Conservation (phyloP, 1,140 invertebrate genomes). For the Macrocentrus cingulum region DNA sequence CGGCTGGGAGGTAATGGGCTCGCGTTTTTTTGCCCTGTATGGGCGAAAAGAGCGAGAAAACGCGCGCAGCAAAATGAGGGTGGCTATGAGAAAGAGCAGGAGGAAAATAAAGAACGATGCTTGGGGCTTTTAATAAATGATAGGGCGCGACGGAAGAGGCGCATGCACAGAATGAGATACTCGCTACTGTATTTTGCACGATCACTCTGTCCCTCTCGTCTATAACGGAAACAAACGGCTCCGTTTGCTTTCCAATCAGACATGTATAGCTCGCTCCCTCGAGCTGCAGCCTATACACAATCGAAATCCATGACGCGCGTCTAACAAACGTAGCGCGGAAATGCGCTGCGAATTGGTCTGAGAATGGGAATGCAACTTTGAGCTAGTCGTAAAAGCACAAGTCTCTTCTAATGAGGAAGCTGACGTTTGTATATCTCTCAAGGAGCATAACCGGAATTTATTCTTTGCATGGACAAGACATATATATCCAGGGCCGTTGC, state of each 20-base stretch:
- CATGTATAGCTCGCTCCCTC: conserved; percentile 21
- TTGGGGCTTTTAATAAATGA: conserved; percentile 29
- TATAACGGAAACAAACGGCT: conserved; percentile 29
- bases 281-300: conserved; percentile 10
- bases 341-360: conserved; percentile 13
- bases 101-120: conserved; percentile 26
- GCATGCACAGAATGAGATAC: conserved; percentile 9
- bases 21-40: conserved; percentile 33
- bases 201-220: conserved; percentile 13
- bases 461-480: conserved; percentile 6
- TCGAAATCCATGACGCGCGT: conserved; percentile 20
- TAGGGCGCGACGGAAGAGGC: conserved; percentile 11
- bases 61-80: conserved; percentile 7
- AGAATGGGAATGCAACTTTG: conserved; percentile 1
- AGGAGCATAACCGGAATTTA: not conserved
- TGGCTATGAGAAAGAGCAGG: conserved; percentile 9
- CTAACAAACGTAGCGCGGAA: conserved; percentile 24
- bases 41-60: conserved; percentile 5
- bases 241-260: conserved; percentile 30
- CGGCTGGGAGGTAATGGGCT: conserved; percentile 34
- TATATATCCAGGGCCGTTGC: conserved; percentile 1
- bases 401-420: conserved; percentile 18
- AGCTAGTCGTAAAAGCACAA: conserved; percentile 1
- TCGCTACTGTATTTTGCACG: conserved; percentile 26
- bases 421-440: too few relatives aligned